These are phyloP conservation scores for Dendronephthya gigantea DNA, from an alignment of 64 coral and sea anemone genomes.

Conservation along the genomic window DNA sequence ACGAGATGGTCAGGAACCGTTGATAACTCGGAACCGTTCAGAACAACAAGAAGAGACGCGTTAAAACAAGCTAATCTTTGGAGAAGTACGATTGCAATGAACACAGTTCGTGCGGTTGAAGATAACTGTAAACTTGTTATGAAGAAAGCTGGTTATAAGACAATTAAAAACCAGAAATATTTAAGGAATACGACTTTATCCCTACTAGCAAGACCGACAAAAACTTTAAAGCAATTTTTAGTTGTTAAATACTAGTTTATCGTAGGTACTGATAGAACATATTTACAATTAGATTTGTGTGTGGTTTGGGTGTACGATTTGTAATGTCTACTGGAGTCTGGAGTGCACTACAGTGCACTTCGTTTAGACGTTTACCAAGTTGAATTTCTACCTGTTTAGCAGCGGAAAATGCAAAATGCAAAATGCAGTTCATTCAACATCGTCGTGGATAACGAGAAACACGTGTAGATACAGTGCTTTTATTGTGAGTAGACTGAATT, in stretches of 20 bases:
- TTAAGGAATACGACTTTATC: not conserved
- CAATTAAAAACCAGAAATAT: not conserved
- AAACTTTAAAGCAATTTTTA: not conserved
- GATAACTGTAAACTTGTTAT: not conserved
- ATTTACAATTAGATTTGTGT: too few species aligned
- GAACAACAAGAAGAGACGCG: not conserved
- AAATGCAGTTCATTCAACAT: not conserved
- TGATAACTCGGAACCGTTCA: not conserved
- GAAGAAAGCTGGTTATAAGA: not conserved
- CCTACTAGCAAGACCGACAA: not conserved
- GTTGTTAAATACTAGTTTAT: too few species aligned
- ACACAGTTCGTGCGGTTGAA: not conserved
- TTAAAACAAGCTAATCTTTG: not conserved
- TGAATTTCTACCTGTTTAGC: too few species aligned
- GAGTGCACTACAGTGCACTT: too few species aligned
- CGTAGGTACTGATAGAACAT: too few species aligned
- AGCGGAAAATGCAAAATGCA: too few species aligned
- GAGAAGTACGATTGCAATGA: not conserved
- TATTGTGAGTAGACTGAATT: constrained; percentile 57
- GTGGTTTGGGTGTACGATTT: too few species aligned
- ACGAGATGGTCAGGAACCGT: not conserved
- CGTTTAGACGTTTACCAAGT: too few species aligned
- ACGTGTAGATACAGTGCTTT: constrained; percentile 80
- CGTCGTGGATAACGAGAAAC: constrained; percentile 69
- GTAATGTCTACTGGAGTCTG: too few species aligned